Evolutionary conservation across 2,888 invertebrate species (phyloP).

Genomic region (Trachelus stipa): DNA sequence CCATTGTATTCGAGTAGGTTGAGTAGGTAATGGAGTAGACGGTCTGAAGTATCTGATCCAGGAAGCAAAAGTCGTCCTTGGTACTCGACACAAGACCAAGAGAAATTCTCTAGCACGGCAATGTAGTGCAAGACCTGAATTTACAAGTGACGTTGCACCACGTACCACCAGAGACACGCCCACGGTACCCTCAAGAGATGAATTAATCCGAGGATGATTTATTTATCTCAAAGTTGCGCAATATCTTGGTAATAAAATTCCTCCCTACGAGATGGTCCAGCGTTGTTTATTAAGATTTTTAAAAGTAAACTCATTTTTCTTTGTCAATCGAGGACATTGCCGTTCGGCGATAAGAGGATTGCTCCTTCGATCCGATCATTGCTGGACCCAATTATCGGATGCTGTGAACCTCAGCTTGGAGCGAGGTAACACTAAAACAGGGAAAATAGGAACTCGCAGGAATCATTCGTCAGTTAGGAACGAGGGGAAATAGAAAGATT

Average conservation of each 20-base stretch:
- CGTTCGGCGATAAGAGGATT: neutral
- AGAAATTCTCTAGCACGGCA: neutral
- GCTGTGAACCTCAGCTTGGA: too few relatives aligned
- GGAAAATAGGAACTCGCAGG: too few relatives aligned
- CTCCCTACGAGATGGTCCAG: too few relatives aligned
- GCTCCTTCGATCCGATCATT: too few relatives aligned
- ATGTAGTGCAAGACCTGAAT: neutral
- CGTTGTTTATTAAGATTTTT: too few relatives aligned
- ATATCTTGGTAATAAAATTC: too few relatives aligned
- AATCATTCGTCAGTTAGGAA: too few relatives aligned
- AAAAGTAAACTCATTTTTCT: neutral
- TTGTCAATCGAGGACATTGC: neutral
- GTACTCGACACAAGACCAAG: neutral
- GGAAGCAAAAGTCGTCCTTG: neutral
- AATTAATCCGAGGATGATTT: neutral
- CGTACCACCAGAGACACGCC: neutral
- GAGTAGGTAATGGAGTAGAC: neutral
- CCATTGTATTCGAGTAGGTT: neutral
- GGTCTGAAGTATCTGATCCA: neutral
- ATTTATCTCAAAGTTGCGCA: neutral
- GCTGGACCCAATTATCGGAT: too few relatives aligned
- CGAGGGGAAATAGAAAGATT: too few relatives aligned
- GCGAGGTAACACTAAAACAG: too few relatives aligned
- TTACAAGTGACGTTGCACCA: neutral
- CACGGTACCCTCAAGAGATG: neutral